Base-by-base conservation (phyloP, 2,888 invertebrate species). In the Oligia fasciuncula region DNA sequence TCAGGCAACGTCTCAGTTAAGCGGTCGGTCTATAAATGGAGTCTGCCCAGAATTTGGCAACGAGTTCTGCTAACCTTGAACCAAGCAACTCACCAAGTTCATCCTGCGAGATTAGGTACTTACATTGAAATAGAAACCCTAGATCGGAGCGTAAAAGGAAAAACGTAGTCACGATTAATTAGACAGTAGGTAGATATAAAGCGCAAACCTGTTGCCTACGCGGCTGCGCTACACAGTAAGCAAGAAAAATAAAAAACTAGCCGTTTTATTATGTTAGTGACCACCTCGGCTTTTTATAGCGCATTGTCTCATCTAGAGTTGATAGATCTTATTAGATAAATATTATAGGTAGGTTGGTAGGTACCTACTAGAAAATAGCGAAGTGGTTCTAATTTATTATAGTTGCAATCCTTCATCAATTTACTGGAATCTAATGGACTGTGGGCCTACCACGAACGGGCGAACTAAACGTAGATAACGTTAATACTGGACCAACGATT, bases 131-230 rank as follows among this genome's bases (percentile, higher is more conserved):
- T 62, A 78, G 11, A 67, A 76, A 51, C 49, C 65, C 49, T 71
- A 54, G 66, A 80, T 80, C n/a, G n/a, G 14, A 54, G 65, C 46
- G 29, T 51, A 73, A 83, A 83, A 80, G 40, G 57, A 76, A 72
- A 76, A 77, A 77, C 35, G n/a, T 65, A 75, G 72, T 23, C 49
- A 62, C 51, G 73, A 84, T 77, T 85, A 77, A 84, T 85, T 85
- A 77, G 57, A 75, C 65, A 40, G 70, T 67, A 66, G n/a, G 70
- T 67, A 66, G n/a, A 67, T 57, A 60, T 43, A 80, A 76, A 49
- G 54, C 35, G 66, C 76, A 79, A 86, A 85, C 86, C 76, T 71
- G 84, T 83, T 86, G 29, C 63, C 63, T 71, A 46, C 49, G 9
- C 46, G 35, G 65, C 81, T 19, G 13, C 54, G 29, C 67, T 46